Evolutionary conservation across 2,113 vertebrate species (phyloP).

Genomic region (Cochlearius cochlearius): DNA sequence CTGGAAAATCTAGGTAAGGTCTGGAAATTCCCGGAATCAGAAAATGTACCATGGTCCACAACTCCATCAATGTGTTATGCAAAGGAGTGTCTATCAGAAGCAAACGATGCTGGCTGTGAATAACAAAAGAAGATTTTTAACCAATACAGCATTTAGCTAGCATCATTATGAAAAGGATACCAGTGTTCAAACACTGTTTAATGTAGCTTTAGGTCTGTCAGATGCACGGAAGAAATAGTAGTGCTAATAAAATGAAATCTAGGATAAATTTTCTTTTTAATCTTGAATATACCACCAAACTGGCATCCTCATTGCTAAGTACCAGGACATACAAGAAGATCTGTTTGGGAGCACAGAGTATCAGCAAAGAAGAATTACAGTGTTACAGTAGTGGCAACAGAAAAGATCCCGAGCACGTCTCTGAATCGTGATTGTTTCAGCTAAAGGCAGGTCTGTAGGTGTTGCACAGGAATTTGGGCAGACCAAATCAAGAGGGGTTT

Average conservation of each 20-base stretch:
- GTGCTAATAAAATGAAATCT: background rate
- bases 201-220: background rate
- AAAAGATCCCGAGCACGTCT: background rate
- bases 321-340: background rate
- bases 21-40: constrained; percentile 89
- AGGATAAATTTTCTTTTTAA: background rate
- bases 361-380: background rate
- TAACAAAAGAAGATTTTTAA: background rate
- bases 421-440: background rate
- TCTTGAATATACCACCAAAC: background rate
- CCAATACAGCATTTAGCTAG: background rate
- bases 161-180: background rate
- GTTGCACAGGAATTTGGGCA: background rate
- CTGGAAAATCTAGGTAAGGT: constrained; percentile 87
- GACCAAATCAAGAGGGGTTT: background rate
- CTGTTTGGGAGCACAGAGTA: background rate
- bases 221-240: background rate
- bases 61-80: constrained; percentile 89
- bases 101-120: constrained; percentile 85
- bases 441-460: background rate
- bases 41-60: constrained; percentile 95
- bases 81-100: constrained; percentile 89
- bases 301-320: background rate
- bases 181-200: background rate
- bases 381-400: background rate